These are phyloP conservation scores for Agonum fuliginosum DNA, from an alignment of 2,888 invertebrate species.

Conservation along the genomic window DNA sequence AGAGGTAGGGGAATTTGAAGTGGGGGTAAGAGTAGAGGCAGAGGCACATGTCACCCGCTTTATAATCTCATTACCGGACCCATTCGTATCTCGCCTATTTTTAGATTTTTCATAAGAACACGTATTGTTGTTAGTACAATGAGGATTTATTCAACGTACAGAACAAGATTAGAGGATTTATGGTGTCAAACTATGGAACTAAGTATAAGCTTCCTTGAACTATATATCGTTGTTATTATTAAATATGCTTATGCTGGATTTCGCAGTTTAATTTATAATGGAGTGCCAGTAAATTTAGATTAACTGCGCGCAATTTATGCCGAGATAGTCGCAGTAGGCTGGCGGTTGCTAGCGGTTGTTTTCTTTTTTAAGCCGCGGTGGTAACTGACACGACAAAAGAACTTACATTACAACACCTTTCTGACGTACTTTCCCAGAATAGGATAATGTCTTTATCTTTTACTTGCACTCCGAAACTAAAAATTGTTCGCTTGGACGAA, in stretches of 20 bases:
- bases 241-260: constrained; percentile 51
- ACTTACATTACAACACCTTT: constrained; percentile 3
- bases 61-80: constrained; percentile 33
- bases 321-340: background rate
- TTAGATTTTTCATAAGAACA: constrained; percentile 40
- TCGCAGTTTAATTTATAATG: constrained; percentile 46
- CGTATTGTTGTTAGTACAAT: constrained; percentile 44
- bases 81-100: constrained; percentile 42
- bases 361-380: constrained; percentile 4
- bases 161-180: constrained; percentile 50
- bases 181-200: constrained; percentile 44
- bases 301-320: constrained; percentile 38
- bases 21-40: too few relatives aligned
- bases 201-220: constrained; percentile 48
- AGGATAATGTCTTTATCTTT: constrained; percentile 12
- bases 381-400: background rate
- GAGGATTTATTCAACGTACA: constrained; percentile 38
- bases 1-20: background rate
- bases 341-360: background rate
- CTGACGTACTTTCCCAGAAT: constrained; percentile 18
- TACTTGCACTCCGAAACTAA: background rate
- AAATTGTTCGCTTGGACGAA: background rate
- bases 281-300: constrained; percentile 51
- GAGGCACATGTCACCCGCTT: constrained; percentile 17
- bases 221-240: constrained; percentile 49